These are phyloP conservation scores for Mesopsocus fuscifrons DNA, from an alignment of 2,888 invertebrate genomes.

Conservation along the genomic window DNA sequence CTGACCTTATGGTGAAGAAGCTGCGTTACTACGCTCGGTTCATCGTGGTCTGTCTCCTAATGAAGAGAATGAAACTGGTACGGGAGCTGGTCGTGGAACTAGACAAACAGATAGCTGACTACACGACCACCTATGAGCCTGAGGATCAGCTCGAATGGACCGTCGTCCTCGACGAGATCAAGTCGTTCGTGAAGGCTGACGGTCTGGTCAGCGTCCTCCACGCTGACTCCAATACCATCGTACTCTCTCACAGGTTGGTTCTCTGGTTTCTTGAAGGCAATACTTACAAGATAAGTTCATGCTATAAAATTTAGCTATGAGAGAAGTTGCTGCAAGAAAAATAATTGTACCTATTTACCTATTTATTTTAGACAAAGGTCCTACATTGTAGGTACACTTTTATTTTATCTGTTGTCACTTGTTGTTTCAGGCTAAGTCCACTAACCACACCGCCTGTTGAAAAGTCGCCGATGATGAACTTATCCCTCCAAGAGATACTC, in stretches of 20 bases:
- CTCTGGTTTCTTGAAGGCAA: too few species aligned
- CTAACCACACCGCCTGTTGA: slow-evolving; percentile 75
- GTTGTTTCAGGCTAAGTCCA: slow-evolving; percentile 47
- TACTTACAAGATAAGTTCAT: too few species aligned
- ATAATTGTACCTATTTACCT: too few species aligned
- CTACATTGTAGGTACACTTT: too few species aligned
- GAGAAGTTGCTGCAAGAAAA: too few species aligned
- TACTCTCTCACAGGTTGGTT: slow-evolving; percentile 66
- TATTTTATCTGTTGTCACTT: too few species aligned
- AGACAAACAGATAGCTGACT: slow-evolving; percentile 85
- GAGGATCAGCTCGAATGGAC: slow-evolving; percentile 95
- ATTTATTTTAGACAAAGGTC: too few species aligned
- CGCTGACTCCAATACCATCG: slow-evolving; percentile 63
- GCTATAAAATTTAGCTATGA: too few species aligned
- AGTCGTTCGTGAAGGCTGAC: slow-evolving; percentile 85
- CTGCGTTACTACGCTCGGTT: slow-evolving; percentile 86
- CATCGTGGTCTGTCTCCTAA: slow-evolving; percentile 84
- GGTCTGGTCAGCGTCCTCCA: slow-evolving; percentile 74
- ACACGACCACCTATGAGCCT: slow-evolving; percentile 89
- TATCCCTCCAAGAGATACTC: slow-evolving; percentile 80
- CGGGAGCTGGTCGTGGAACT: slow-evolving; percentile 78
- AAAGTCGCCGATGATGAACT: slow-evolving; percentile 65
- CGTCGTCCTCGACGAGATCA: slow-evolving; percentile 82
- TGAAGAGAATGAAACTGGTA: slow-evolving; percentile 85
- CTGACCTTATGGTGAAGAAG: slow-evolving; percentile 94